Evolutionary conservation across 2,797 vertebrate species (phyloP).

Genomic region (Gymnothorax reevesii): DNA sequence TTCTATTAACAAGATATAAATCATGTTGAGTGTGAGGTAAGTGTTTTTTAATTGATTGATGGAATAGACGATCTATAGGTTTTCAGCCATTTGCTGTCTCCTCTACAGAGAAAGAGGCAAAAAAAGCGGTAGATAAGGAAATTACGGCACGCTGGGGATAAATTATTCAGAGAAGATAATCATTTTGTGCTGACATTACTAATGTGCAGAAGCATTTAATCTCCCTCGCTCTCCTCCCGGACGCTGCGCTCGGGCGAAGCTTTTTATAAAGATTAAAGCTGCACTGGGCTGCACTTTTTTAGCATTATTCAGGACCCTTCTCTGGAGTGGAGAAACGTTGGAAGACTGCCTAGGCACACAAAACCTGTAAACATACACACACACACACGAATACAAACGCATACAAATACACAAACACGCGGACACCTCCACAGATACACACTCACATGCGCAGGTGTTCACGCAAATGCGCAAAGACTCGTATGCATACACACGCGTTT

Average conservation of each 20-base stretch:
- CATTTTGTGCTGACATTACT: conserved; percentile 98
- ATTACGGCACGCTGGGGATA: conserved; percentile 85
- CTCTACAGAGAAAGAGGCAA: conserved; percentile 83
- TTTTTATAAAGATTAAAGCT: conserved; percentile 79
- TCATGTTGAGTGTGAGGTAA: conserved; percentile 99
- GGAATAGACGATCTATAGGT: conserved; percentile 89
- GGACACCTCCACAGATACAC: too few relatives aligned
- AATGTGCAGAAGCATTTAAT: conserved; percentile 99
- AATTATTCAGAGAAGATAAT: conserved; percentile 98
- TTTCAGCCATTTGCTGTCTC: conserved; percentile 89
- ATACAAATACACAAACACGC: too few relatives aligned
- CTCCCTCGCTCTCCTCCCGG: conserved; percentile 75
- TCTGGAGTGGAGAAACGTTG: conserved; percentile 1
- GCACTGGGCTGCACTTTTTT: conserved; percentile 37
- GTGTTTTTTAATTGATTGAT: conserved; percentile 99
- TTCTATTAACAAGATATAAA: conserved; percentile 99
- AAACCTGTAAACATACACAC: neutral
- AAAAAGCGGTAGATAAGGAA: conserved; percentile 85
- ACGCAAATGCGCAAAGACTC: too few relatives aligned
- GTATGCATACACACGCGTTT: too few relatives aligned
- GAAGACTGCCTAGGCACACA: neutral
- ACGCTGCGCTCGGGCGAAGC: conserved; percentile 63
- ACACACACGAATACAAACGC: neutral
- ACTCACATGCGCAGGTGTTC: too few relatives aligned
- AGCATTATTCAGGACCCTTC: conserved; percentile 2